Conservation (phyloP, 2,888 invertebrate genomes). For the Epinotia bilunana region DNA sequence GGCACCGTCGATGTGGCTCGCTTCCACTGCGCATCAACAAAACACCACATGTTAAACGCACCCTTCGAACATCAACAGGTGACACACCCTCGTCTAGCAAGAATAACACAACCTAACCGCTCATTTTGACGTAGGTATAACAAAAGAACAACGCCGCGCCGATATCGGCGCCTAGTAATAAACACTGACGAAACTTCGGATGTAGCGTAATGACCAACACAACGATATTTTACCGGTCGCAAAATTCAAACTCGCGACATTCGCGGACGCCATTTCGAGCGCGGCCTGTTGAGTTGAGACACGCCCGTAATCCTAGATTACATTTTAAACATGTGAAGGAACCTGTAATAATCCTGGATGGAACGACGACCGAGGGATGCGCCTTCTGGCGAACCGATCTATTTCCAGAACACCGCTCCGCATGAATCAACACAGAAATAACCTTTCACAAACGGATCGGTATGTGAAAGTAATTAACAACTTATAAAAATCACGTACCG, state of each 20-base stretch:
- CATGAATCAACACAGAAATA: constrained; percentile 84
- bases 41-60: constrained; percentile 53
- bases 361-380: constrained; percentile 73
- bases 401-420: constrained; percentile 83
- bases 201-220: constrained; percentile 48
- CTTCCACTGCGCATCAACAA: constrained; percentile 73
- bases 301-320: constrained; percentile 66
- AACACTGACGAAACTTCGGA: constrained; percentile 47
- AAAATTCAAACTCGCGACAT: constrained; percentile 75
- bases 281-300: constrained; percentile 69
- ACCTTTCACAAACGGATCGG: constrained; percentile 80
- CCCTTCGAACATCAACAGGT: constrained; percentile 72
- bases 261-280: constrained; percentile 81
- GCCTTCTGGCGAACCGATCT: constrained; percentile 76
- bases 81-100: constrained; percentile 71
- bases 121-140: constrained; percentile 8
- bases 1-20: constrained; percentile 79
- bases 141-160: constrained; percentile 31
- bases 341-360: constrained; percentile 70
- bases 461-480: constrained; percentile 75
- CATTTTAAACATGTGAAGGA: constrained; percentile 50
- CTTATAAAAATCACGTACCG: constrained; percentile 78
- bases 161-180: constrained; percentile 46
- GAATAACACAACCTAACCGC: constrained; percentile 44
- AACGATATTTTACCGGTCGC: constrained; percentile 78